A percentile compares a stretch with the other conserved stretches of the same genome.
Evolutionary conservation across 2,888 invertebrate species (phyloP).

Genomic region (Ryuthela nishihirai): DNA sequence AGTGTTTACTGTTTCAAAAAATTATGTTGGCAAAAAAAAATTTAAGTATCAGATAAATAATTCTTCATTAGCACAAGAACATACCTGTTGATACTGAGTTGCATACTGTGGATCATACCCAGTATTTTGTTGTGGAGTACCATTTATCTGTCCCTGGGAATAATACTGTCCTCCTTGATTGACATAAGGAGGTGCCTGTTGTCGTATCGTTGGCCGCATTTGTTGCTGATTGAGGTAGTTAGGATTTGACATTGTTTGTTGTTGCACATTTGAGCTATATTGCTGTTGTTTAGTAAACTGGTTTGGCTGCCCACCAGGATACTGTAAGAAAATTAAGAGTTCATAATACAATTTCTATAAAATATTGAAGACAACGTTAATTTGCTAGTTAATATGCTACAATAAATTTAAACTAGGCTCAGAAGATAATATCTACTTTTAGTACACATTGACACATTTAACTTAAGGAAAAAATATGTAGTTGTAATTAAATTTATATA

Average conservation of each 20-base stretch:
- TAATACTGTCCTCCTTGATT: conserved; percentile 40
- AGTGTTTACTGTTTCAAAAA: no score
- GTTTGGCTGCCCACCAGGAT: conserved; percentile 38
- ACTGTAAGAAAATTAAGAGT: conserved; percentile 16
- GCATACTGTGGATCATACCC: conserved; percentile 31
- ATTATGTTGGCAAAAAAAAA: no score
- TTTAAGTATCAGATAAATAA: no score
- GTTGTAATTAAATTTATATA: no score
- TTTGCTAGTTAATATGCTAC: no score
- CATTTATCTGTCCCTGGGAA: conserved; percentile 39
- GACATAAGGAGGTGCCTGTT: conserved; percentile 39
- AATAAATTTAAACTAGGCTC: no score
- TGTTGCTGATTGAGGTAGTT: conserved; percentile 42
- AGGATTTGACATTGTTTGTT: conserved; percentile 14
- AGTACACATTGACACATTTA: no score
- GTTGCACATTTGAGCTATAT: conserved; percentile 34
- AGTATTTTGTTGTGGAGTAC: conserved; percentile 31
- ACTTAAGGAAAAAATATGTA: no score
- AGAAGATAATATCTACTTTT: no score
- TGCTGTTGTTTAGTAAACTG: conserved; percentile 44
- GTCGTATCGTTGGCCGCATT: conserved; percentile 39
- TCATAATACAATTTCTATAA: no score
- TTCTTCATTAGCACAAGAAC: conserved; percentile 19
- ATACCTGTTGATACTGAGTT: conserved; percentile 6
- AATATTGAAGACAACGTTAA: no score